These are phyloP conservation scores for Eidolon helvum DNA, from an alignment of 2,113 vertebrate genomes.

Conservation along the genomic window DNA sequence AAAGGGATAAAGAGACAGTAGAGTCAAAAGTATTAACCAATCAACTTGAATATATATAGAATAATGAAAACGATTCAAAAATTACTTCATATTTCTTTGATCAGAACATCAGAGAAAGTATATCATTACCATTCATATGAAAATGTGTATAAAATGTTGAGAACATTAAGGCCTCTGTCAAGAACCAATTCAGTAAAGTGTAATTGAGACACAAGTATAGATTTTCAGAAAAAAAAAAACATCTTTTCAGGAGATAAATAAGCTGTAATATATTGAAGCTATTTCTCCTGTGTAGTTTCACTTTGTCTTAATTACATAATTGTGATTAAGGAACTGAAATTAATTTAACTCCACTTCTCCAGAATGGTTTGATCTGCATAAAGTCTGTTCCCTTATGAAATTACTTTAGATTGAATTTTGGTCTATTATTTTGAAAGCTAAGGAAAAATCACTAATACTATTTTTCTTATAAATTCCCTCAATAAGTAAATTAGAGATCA, in stretches of 20 bases:
- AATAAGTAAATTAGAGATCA: not conserved
- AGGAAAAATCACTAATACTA: not conserved
- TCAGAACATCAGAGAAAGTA: not conserved
- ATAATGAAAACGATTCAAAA: not conserved
- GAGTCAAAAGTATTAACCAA: not conserved
- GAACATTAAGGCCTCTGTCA: not conserved
- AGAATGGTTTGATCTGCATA: not conserved
- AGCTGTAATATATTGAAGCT: not conserved
- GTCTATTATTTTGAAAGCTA: not conserved
- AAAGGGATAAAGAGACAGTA: not conserved
- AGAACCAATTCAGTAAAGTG: not conserved
- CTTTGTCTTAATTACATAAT: not conserved
- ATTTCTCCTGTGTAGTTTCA: not conserved
- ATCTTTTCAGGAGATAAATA: not conserved
- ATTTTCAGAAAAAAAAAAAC: not conserved
- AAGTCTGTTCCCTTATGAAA: not conserved
- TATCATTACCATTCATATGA: not conserved
- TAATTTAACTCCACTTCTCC: not conserved
- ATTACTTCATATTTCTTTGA: not conserved
- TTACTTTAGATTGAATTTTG: not conserved
- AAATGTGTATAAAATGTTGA: not conserved
- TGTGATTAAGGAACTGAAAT: not conserved
- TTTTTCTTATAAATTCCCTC: not conserved
- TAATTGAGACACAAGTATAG: not conserved
- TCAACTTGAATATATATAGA: not conserved